Conservation (phyloP, 2,113 vertebrate species). For the Chaenocephalus aceratus region DNA sequence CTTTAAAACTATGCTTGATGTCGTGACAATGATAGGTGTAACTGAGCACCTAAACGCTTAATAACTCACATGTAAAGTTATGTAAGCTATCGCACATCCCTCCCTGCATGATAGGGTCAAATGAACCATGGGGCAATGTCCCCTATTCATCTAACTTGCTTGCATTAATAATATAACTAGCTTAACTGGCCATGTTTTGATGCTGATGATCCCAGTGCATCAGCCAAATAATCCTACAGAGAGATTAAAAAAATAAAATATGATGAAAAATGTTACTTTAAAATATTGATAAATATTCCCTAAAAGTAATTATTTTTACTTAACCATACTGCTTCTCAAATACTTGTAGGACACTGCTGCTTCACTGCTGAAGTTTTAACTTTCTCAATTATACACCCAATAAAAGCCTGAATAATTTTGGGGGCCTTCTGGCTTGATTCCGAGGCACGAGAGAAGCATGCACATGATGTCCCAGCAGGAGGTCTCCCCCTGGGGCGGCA, state of each 20-base stretch:
- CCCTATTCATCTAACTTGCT: neutral
- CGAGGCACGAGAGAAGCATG: constrained; percentile 9
- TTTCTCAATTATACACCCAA: neutral
- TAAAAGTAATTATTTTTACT: too few species aligned
- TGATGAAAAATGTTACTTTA: too few species aligned
- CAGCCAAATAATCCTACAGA: neutral
- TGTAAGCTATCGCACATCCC: too few species aligned
- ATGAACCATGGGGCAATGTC: too few species aligned
- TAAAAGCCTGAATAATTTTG: constrained; percentile 23
- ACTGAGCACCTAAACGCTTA: neutral
- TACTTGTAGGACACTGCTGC: too few species aligned
- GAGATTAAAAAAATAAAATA: too few species aligned
- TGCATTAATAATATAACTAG: neutral
- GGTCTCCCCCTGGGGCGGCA: constrained; percentile 41
- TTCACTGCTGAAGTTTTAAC: neutral
- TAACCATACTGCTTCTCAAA: too few species aligned
- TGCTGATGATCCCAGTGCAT: neutral
- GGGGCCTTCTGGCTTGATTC: constrained; percentile 32
- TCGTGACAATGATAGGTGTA: neutral
- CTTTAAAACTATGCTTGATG: neutral
- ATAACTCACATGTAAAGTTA: too few species aligned
- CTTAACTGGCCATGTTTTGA: neutral
- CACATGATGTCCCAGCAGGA: constrained; percentile 57
- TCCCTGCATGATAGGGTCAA: neutral
- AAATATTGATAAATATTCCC: neutral